Base-by-base conservation (phyloP, 2,113 vertebrate genomes). In the Apteryx mantelli region DNA sequence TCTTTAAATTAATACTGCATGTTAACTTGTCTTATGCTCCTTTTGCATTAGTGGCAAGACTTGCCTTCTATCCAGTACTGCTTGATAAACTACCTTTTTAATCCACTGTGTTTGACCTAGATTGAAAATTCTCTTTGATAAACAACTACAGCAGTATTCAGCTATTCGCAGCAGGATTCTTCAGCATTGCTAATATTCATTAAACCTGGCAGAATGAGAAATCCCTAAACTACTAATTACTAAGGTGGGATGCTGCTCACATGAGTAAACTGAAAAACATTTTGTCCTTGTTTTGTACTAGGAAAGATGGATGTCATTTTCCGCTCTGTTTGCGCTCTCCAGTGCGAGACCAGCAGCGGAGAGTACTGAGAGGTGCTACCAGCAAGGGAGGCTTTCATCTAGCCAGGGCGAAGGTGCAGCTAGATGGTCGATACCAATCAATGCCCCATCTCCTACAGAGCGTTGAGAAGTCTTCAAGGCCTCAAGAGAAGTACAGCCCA, bases 181-280 rank as follows among this genome's bases (percentile, higher is more conserved):
- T 91, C 75, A 81, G 19, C 60, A 16, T 76, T 2, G 1, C 79
- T 75, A 89, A 82, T 79, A 44, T 46, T 77, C 44, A 65, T 76
- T 91, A 88, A 86, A 85, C 56, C 44, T 12, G 11, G 68, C 56
- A 65, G 46, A 93, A 93, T 71, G 92, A 93, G 82, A 96, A 92
- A 61, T 55, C 61, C n/a, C 58, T 15, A 19, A 88, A 77, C 26
- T 81, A 14, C 50, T 78, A 53, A 93, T 95, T 88, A 83, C 28
- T 36, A 91, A 44, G n/a, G 40, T 70, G 46, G 21, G 85, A 78
- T 76, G 58, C 30, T 70, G 55, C 32, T 93, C 55, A 66, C 28
- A 30, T 30, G 55, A 66, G 40, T 58, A 61, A 91, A 85, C 11
- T 78, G 64, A 36, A 53, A 89, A 89, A 58, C 15, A 3, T 55